Conservation (phyloP, 2,888 invertebrate genomes). For the Xiphydria camelus region DNA sequence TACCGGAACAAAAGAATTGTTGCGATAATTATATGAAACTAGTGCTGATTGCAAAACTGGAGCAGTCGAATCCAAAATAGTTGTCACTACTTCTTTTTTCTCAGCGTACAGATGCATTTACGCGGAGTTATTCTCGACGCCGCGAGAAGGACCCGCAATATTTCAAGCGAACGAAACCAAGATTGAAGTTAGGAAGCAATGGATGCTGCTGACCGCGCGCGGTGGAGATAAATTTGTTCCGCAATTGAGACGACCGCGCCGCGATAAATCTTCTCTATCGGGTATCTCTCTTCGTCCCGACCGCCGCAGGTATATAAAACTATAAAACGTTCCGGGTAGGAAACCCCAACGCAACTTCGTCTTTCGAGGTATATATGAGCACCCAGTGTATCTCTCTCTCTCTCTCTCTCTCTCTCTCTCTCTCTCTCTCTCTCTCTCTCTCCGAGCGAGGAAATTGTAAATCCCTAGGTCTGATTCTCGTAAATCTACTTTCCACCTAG, state of each 20-base stretch:
- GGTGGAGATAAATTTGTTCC: constrained; percentile 55
- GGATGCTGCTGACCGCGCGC: constrained; percentile 48
- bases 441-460: constrained; percentile 6
- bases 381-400: constrained; percentile 12
- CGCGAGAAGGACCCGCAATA: constrained; percentile 52
- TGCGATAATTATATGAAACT: no score
- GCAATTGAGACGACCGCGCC: constrained; percentile 54
- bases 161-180: constrained; percentile 49
- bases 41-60: no score
- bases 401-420: neutral
- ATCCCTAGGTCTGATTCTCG: neutral
- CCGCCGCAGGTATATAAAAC: no score
- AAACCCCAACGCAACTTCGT: no score
- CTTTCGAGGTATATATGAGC: no score
- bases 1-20: no score
- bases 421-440: constrained; percentile 1
- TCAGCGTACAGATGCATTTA: no score
- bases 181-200: constrained; percentile 53
- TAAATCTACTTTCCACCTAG: no score
- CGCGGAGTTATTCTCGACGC: constrained; percentile 51
- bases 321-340: no score
- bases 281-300: constrained; percentile 42
- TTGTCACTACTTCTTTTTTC: constrained; percentile 28
- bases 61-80: no score
- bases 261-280: constrained; percentile 53